phyloP scores from a whole-genome alignment of 2,888 invertebrate species.

The Salticus scenicus region DNA sequence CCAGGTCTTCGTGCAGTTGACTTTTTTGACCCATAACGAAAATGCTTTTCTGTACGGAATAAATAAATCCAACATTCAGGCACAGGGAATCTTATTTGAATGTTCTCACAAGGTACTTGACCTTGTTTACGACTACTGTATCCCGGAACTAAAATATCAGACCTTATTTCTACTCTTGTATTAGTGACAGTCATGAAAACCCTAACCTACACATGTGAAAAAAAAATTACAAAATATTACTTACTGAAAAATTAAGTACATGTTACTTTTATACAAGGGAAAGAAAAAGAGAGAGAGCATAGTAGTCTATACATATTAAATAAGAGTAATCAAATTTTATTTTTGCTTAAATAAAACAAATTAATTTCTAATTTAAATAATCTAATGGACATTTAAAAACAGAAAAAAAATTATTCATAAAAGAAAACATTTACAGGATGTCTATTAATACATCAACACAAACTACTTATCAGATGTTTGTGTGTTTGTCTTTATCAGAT shows the following conservation, averaged over 20 bases:
- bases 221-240: background rate
- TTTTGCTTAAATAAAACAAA: no score
- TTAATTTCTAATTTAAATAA: no score
- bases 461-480: no score
- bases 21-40: slow-evolving; percentile 97
- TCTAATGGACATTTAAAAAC: no score
- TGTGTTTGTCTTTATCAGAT: no score
- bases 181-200: slow-evolving; percentile 73
- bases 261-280: background rate
- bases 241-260: background rate
- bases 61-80: slow-evolving; percentile 99
- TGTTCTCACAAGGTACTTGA: slow-evolving; percentile 96
- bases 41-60: slow-evolving; percentile 98
- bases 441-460: no score
- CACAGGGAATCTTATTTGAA: slow-evolving; percentile 95
- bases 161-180: slow-evolving; percentile 90
- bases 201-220: slow-evolving; percentile 71
- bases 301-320: background rate
- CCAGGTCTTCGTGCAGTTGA: slow-evolving; percentile 82
- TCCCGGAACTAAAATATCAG: slow-evolving; percentile 96
- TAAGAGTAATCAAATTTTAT: no score
- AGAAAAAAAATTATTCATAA: no score
- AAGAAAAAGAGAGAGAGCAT: background rate
- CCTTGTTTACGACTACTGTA: slow-evolving; percentile 96
- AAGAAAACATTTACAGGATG: no score